Evolutionary conservation across 1,140 invertebrate species (phyloP), one percentile per base, ranked within the genome.

Genomic region (Neoseiulus cucumeris): DNA sequence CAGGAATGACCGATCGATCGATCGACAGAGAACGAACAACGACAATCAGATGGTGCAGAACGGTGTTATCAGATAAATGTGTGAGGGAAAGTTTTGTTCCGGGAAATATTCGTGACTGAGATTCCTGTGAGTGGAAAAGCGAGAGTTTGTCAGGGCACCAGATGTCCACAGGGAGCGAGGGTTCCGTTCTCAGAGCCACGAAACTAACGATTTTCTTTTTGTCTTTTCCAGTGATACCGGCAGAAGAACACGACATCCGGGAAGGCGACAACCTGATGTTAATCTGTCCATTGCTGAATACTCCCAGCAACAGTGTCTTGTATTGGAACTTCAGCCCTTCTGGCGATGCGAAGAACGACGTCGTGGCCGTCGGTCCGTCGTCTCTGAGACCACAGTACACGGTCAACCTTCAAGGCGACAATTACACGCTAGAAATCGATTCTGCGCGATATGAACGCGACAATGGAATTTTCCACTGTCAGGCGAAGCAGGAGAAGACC

Each of bases 401-500:
- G 74, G 79, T 88, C 68, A 80, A 80, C 67, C 85, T 87, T 6
- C 80, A 82, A 14, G 82, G 86, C 64, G 90, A 90, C 17, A 82
- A 84, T 33, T 94, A 91, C 76, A 89, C 93, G 76, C 79, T 94
- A 69, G 79, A 85, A 72, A 90, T 94, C 69, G 69, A 69, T 65
- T 66, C 66, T 25, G 72, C 74, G 12, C 71, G 85, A 22, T 93
- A 92, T 76, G 86, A 86, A 71, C 79, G 87, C 0, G 89, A 94
- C 76, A 91, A 93, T 73, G 90, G 89, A 5, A 82, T 84, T 68
- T 93, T 92, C 77, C 88, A 91, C 77, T 94, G 90, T 73, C 82
- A 86, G 22, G 81, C 91, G 45, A 91, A 91, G 74, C 85, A 85
- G 28, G 83, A 82, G 29, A 87, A 87, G 12, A 87, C 84, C 9